Conservation (phyloP, 2,113 vertebrate genomes). For the Merops nubicus region DNA sequence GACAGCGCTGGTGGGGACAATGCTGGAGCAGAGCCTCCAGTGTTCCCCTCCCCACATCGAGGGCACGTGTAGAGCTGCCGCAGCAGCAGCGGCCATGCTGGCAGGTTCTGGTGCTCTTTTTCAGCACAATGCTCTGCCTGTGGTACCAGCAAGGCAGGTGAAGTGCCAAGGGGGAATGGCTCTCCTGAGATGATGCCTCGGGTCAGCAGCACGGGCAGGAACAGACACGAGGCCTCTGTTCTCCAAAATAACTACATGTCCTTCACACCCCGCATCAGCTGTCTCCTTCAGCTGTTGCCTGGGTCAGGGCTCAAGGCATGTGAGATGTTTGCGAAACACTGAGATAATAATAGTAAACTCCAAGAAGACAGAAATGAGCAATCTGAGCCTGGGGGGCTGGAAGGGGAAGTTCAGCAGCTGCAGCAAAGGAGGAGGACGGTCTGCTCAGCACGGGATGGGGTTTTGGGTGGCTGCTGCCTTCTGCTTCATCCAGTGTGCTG, state of each 20-base stretch:
- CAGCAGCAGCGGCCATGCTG: not conserved
- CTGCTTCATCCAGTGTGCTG: fast-evolving
- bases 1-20: too few species aligned
- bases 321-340: not conserved
- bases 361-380: not conserved
- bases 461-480: fast-evolving
- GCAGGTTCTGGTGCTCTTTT: fast-evolving
- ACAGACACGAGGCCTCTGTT: not conserved
- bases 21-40: not conserved
- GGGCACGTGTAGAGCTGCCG: fast-evolving
- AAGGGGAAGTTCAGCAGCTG: not conserved
- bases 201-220: fast-evolving
- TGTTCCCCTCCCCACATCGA: fast-evolving
- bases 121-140: fast-evolving
- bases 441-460: not conserved
- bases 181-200: fast-evolving
- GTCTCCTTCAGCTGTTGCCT: not conserved
- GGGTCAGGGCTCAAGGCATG: not conserved
- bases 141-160: fast-evolving
- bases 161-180: fast-evolving
- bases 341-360: not conserved
- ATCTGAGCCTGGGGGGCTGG: not conserved
- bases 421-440: fast-evolving
- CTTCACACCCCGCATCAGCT: fast-evolving
- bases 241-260: fast-evolving